Percentiles rank a stretch among this genome's conserved stretches.
Conservation (phyloP, 1,140 invertebrate genomes). For the Leptinotarsa lineolata region DNA sequence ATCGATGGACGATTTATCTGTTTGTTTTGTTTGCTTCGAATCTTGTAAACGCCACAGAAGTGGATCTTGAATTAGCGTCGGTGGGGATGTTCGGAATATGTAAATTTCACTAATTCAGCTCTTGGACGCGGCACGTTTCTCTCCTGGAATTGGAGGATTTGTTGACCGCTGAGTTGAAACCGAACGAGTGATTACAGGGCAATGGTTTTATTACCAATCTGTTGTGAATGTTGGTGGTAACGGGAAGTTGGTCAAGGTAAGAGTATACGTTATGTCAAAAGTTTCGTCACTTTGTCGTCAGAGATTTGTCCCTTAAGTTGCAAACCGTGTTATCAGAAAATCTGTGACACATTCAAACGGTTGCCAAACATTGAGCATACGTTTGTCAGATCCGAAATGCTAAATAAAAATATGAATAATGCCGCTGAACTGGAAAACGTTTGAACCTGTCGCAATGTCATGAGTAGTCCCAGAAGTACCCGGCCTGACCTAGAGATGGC, state of each 20-base stretch:
- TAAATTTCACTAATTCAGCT: conserved; percentile 3
- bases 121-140: neutral
- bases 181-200: too few relatives aligned
- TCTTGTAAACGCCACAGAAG: neutral
- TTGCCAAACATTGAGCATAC: too few relatives aligned
- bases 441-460: too few relatives aligned
- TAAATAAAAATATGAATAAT: too few relatives aligned
- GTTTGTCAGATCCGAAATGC: too few relatives aligned
- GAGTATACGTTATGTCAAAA: neutral
- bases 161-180: neutral
- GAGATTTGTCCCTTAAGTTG: neutral
- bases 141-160: conserved; percentile 1
- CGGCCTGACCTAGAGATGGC: too few relatives aligned
- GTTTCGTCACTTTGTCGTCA: neutral
- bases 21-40: neutral
- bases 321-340: neutral
- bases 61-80: conserved; percentile 1
- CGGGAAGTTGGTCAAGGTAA: neutral
- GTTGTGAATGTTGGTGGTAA: neutral
- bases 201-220: too few relatives aligned
- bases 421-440: too few relatives aligned
- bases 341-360: too few relatives aligned
- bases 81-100: neutral
- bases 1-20: neutral
- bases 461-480: too few relatives aligned